Conservation (phyloP, 2,888 invertebrate species). For the Anticlea derivata region DNA sequence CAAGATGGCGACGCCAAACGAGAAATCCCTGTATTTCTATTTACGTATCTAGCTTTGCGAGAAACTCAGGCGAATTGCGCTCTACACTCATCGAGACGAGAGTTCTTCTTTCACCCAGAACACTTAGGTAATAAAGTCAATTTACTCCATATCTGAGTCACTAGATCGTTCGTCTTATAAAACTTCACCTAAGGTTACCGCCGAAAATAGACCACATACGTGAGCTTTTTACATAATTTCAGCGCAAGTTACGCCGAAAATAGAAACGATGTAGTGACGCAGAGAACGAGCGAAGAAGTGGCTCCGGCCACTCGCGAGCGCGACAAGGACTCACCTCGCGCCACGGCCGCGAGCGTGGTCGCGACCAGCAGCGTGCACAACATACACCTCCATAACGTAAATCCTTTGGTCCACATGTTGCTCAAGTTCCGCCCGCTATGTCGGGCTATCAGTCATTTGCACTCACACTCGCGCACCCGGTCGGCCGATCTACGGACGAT, state of each 20-base stretch:
- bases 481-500: constrained; percentile 72
- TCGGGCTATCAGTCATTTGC: constrained; percentile 81
- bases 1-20: constrained; percentile 82
- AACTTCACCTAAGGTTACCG: constrained; percentile 75
- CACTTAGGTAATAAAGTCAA: constrained; percentile 9
- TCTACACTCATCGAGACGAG: constrained; percentile 25
- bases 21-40: constrained; percentile 83
- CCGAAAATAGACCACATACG: constrained; percentile 80
- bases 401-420: constrained; percentile 81
- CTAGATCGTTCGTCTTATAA: constrained; percentile 67
- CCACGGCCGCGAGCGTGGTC: constrained; percentile 70
- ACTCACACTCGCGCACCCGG: constrained; percentile 81
- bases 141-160: constrained; percentile 55
- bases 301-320: constrained; percentile 42
- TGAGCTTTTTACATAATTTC: constrained; percentile 84
- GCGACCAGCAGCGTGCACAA: constrained; percentile 76
- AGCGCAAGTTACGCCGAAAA: constrained; percentile 82
- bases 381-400: constrained; percentile 79
- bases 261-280: constrained; percentile 76
- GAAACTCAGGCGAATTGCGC: constrained; percentile 50
- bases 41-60: constrained; percentile 77
- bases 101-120: constrained; percentile 27
- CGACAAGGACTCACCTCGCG: constrained; percentile 73
- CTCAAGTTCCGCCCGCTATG: constrained; percentile 70
- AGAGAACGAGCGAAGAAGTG: constrained; percentile 60